Conservation (phyloP, 2,113 vertebrate species). For the Abramis brama region DNA sequence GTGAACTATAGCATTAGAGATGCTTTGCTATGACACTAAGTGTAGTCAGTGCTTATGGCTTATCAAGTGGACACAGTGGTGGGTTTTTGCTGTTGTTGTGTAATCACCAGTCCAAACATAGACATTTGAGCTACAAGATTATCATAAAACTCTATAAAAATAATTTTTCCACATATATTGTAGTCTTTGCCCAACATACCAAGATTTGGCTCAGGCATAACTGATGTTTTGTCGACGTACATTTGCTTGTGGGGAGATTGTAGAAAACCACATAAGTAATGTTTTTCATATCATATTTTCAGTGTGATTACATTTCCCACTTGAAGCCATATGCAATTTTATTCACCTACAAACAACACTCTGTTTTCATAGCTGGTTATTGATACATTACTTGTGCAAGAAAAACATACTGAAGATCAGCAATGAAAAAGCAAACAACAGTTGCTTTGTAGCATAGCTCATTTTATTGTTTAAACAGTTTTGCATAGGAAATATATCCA, state of each 20-base stretch:
- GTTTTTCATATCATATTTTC: not conserved
- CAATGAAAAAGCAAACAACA: slow-evolving; percentile 62
- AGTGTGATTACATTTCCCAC: not conserved
- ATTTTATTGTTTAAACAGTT: slow-evolving; percentile 99
- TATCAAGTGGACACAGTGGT: slow-evolving; percentile 52
- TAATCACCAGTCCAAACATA: not conserved
- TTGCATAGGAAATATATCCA: slow-evolving; percentile 99
- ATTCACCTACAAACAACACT: not conserved
- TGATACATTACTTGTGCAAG: slow-evolving; percentile 18
- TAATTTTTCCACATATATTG: not conserved
- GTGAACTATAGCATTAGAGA: slow-evolving; percentile 39
- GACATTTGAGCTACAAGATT: no score
- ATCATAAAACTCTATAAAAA: not conserved
- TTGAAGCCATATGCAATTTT: not conserved
- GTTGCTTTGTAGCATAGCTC: slow-evolving; percentile 97
- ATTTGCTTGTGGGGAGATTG: no score
- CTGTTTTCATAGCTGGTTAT: not conserved
- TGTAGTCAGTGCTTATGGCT: slow-evolving; percentile 49
- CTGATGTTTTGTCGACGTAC: not conserved
- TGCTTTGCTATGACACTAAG: slow-evolving; percentile 48
- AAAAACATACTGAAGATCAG: not conserved
- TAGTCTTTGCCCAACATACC: not conserved
- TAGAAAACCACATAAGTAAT: slow-evolving; percentile 37
- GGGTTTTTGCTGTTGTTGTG: not conserved
- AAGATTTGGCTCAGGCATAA: not conserved